These are phyloP conservation scores for Lutraria rhynchaena DNA, from an alignment of 1,140 invertebrate genomes.

Conservation along the genomic window DNA sequence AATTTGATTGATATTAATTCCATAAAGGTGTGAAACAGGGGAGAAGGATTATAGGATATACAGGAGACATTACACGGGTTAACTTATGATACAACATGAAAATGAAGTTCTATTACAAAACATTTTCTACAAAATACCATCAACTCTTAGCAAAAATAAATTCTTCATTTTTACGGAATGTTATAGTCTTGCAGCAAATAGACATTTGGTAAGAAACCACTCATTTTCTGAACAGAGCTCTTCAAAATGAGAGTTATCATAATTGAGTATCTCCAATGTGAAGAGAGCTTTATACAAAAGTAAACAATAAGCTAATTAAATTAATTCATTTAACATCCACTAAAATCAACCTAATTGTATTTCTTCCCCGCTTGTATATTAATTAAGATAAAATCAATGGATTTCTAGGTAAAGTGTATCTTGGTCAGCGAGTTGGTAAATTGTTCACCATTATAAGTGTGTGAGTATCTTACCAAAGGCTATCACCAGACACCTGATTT, in stretches of 20 bases:
- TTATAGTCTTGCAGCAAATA: constrained; percentile 3
- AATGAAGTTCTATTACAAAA: constrained; percentile 33
- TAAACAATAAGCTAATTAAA: background rate
- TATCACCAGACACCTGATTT: too few species aligned
- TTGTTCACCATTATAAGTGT: too few species aligned
- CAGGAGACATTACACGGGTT: too few species aligned
- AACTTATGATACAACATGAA: background rate
- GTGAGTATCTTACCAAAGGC: too few species aligned
- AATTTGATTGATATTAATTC: too few species aligned
- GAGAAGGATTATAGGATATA: too few species aligned
- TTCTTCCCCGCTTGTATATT: too few species aligned
- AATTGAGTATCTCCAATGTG: background rate
- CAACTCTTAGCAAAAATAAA: constrained; percentile 32
- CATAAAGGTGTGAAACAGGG: too few species aligned
- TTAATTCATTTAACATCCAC: background rate
- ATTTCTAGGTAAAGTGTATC: too few species aligned
- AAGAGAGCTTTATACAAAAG: background rate
- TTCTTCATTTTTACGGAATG: constrained; percentile 31
- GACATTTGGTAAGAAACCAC: background rate
- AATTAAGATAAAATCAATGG: too few species aligned
- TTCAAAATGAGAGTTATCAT: background rate
- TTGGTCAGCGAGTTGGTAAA: too few species aligned
- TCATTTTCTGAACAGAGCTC: background rate
- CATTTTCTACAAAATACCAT: constrained; percentile 32
- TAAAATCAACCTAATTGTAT: too few species aligned